Conservation (phyloP, 2,113 vertebrate species). For the chimpanzee (Pan troglodytes) region NHGRI_mPanTro3-v2.1_pri NC_072414.2:40557001-40557500, state of each 20-base stretch:
- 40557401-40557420: neutral
- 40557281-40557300: constrained; percentile 2
- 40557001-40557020: neutral
- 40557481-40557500: neutral
- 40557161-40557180: neutral
- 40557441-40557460: neutral
- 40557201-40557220: neutral
- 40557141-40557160: neutral
- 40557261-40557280: neutral
- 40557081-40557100: constrained; percentile 56
- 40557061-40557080: constrained; percentile 44
- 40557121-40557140: constrained; percentile 34
- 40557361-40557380: neutral
- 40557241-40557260: neutral
- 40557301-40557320: neutral
- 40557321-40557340: neutral
- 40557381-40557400: constrained; percentile 28
- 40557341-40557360: constrained; percentile 9
- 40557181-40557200: neutral
- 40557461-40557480: neutral
- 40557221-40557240: neutral
- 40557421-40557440: neutral
- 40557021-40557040: neutral
- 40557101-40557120: constrained; percentile 62
- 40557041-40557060: constrained; percentile 42